Evolutionary conservation across 2,797 vertebrate species (phyloP), one percentile per base, ranked within the genome.

Genomic region (Xiphophorus birchmanni): DNA sequence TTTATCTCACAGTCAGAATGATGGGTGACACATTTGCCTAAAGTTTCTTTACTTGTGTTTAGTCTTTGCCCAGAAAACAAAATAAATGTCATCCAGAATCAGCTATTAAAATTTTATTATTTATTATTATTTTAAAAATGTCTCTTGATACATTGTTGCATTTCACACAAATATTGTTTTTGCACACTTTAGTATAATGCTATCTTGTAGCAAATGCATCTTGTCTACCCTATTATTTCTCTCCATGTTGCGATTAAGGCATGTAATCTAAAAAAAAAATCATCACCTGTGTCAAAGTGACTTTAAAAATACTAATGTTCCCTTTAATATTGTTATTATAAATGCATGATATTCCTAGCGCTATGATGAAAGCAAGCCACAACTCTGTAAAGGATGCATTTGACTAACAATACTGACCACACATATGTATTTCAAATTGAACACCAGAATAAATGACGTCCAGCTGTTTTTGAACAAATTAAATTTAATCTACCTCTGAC

Each of bases 1-100:
- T 45, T 26, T 5, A 54, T 48, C 82, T 74, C 32, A 78, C 56
- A 54, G 83, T 82, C 54, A 44, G 23, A 86, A 65, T 40, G 67
- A 71, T n/a, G 40, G 29, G 40, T 13, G 18, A 1, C 2, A 3
- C 26, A 56, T 78, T 79, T 60, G 23, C 47, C 54, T 48, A 23
- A 48, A 2, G 44, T 80, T 6, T 35, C 29, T 45, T 47, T 17
- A 77, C 13, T 42, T 32, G 56, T 60, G 11, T 6, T 40, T 10
- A 23, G 35, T 26, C 67, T 44, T 26, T 44, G 10, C 26, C 65
- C 37, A 72, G 4, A 54, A 78, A 69, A 58, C 35, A 47, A 81
- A 67, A 52, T 63, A 50, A 58, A 40, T 32, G 32, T 32, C 32
- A 32, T 32, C 32, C 0, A 32, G 32, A 32, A 32, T 32, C 32